These are phyloP conservation scores for Glaucopsyche alexis DNA, from an alignment of 2,888 invertebrate species.

Conservation along the genomic window DNA sequence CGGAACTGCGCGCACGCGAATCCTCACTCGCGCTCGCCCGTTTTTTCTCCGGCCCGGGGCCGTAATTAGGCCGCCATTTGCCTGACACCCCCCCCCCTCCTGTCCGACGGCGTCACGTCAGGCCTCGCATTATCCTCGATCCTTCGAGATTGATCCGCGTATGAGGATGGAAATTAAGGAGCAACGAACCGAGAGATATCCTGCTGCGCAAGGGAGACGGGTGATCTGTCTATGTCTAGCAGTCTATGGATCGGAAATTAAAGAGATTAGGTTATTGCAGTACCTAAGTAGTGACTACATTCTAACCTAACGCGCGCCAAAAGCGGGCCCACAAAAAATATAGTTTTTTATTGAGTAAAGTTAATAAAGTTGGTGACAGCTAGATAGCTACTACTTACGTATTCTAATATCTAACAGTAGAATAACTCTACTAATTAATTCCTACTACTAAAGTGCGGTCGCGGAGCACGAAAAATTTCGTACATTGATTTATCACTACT, in stretches of 20 bases:
- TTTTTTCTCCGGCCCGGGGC: conserved; percentile 35
- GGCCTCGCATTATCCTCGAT: conserved; percentile 23
- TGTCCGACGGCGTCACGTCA: conserved; percentile 1
- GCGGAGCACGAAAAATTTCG: too few relatives aligned
- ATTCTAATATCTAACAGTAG: too few relatives aligned
- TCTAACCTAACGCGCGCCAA: too few relatives aligned
- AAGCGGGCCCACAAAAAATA: too few relatives aligned
- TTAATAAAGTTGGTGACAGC: too few relatives aligned
- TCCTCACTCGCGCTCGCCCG: background rate
- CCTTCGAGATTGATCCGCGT: conserved; percentile 23
- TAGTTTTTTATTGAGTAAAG: too few relatives aligned
- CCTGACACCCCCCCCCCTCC: conserved; percentile 50
- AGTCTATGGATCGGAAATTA: conserved; percentile 32
- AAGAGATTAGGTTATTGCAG: background rate
- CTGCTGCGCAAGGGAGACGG: conserved; percentile 8
- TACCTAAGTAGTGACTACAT: too few relatives aligned
- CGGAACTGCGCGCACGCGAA: conserved; percentile 10
- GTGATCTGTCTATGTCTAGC: background rate
- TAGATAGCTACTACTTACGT: too few relatives aligned
- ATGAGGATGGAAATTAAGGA: conserved; percentile 5
- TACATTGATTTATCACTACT: too few relatives aligned
- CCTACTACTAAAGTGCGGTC: too few relatives aligned
- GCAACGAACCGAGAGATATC: conserved; percentile 27
- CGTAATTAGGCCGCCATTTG: conserved; percentile 66
- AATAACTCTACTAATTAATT: too few relatives aligned